Percentiles rank a stretch among this genome's conserved stretches.
Conservation (phyloP, 2,888 invertebrate species). For the Tenthredo distinguenda region DNA sequence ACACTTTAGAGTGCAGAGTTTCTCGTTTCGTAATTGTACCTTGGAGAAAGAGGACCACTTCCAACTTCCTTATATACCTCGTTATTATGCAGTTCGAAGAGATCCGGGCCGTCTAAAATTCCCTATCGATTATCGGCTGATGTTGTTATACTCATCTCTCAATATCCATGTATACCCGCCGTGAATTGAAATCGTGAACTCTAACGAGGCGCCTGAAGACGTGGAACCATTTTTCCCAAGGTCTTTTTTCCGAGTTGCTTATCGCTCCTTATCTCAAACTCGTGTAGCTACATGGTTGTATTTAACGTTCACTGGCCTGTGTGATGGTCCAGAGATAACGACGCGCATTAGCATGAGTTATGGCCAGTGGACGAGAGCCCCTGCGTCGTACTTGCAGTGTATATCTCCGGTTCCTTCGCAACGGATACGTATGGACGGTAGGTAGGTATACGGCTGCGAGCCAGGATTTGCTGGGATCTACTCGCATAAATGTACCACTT, state of each 20-base stretch:
- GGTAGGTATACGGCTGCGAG: neutral
- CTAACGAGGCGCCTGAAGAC: neutral
- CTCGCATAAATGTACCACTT: conserved; percentile 50
- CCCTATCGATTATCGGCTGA: neutral
- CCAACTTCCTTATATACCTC: neutral
- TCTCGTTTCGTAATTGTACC: conserved; percentile 20
- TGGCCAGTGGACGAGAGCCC: conserved; percentile 17
- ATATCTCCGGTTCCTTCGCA: conserved; percentile 9
- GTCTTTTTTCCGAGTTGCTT: neutral
- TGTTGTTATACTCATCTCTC: neutral
- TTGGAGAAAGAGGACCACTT: conserved; percentile 9
- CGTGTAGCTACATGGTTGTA: conserved; percentile 29
- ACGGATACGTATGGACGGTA: conserved; percentile 26
- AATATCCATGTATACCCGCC: neutral
- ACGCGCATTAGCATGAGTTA: conserved; percentile 52
- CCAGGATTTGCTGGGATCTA: conserved; percentile 5
- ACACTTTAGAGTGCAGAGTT: conserved; percentile 1
- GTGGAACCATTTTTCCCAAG: neutral
- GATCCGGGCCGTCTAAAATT: neutral
- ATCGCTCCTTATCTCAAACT: conserved; percentile 33
- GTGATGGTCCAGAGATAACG: conserved; percentile 50
- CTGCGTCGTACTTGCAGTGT: neutral
- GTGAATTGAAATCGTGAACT: conserved; percentile 8
- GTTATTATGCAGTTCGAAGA: neutral
- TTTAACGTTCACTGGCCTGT: conserved; percentile 37